Evolutionary conservation across 2,113 vertebrate species (phyloP), one percentile per base, ranked within the genome.

Genomic region (Reinhardtius hippoglossoides): DNA sequence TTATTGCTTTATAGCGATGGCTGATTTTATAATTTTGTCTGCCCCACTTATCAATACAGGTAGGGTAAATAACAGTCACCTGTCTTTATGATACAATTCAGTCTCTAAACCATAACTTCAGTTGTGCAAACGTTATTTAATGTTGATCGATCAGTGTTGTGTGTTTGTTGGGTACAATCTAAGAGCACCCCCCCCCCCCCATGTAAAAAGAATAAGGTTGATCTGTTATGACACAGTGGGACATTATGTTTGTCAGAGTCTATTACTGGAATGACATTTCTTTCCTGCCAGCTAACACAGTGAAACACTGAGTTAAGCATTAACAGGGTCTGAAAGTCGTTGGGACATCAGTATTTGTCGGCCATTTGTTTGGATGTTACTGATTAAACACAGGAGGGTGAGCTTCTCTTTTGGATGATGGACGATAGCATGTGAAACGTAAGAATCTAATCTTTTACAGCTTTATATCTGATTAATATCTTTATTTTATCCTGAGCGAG

Each of bases 241-340:
- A 27, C 26, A 60, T 73, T 20, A 20, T 57, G 3, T 57, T n/a
- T 55, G 8, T 44, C 9, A 50, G 13, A 10, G 1, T 21, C 5
- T 16, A 20, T 83, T n/a, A 13, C 21, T 52, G 35, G 42, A 52
- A 13, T 46, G 7, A 1, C 31, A 18, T 2, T 4, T 31, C 13
- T 57, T 63, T 79, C 59, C 61, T 35, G 27, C 20, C 31, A 57
- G 66, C 54, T 63, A 50, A 58, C 20, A 1, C 52, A 35, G 48
- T 71, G 44, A 76, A 69, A 67, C 5, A 0, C 9, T 2, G 9
- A 26, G 89, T 82, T 89, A 91, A 85, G 86, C 61, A 89, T 93
- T 92, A 71, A 89, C 85, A 68, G 62, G 10, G 64, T 78, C 46
- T 81, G 26, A 87, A 83, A 85, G 82, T 83, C 59, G 48, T 68